Evolutionary conservation across 2,888 invertebrate species (phyloP).

Genomic region (Plagodis pulveraria): DNA sequence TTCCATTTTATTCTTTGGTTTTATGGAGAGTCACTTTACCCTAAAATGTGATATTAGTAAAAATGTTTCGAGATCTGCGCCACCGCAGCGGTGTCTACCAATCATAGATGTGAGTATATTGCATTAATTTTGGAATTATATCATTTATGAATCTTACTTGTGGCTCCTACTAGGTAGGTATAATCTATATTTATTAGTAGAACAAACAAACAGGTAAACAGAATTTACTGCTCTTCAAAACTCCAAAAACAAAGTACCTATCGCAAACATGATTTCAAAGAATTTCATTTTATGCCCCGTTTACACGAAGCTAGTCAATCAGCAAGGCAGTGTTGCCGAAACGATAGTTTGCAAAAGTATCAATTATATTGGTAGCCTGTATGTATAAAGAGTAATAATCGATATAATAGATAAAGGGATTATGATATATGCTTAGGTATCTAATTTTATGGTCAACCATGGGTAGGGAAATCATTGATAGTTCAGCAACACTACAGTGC

Average conservation of each 20-base stretch:
- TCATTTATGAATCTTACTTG: not conserved
- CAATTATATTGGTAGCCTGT: not conserved
- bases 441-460: no score
- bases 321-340: not conserved
- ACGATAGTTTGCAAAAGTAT: not conserved
- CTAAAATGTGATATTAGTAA: no score
- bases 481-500: no score
- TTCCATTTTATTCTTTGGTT: no score
- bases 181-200: not conserved
- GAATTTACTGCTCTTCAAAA: constrained; percentile 19
- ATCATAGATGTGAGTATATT: no score
- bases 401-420: not conserved
- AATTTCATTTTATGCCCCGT: constrained; percentile 8
- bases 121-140: no score
- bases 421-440: no score
- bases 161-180: not conserved
- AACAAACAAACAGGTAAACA: constrained; percentile 18
- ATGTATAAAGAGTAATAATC: not conserved
- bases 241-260: constrained; percentile 15
- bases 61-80: no score
- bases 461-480: not conserved
- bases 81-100: no score
- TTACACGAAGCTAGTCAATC: not conserved
- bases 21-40: no score
- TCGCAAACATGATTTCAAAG: constrained; percentile 21